Percentiles rank a stretch among this genome's conserved stretches.
phyloP scores from a whole-genome alignment of 2,113 vertebrate genomes.

The Megaptera novaeangliae region DNA sequence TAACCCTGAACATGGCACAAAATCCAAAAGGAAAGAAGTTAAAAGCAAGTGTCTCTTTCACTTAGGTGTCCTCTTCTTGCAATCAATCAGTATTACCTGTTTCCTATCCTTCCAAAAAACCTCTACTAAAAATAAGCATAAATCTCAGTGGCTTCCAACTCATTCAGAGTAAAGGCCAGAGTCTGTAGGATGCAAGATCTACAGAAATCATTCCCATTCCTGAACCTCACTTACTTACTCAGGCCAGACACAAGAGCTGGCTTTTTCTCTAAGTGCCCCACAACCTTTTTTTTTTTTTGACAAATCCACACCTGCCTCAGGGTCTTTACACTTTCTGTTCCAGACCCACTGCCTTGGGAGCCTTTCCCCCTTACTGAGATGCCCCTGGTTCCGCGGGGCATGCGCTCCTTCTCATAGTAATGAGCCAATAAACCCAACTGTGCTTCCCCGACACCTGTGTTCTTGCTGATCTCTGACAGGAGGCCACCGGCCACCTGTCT shows the following conservation, averaged over 20 bases:
- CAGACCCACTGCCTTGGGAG: not conserved
- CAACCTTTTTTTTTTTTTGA: not conserved
- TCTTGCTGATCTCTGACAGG: not conserved
- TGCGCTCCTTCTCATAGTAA: not conserved
- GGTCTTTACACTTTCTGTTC: not conserved
- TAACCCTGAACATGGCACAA: not conserved
- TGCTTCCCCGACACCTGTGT: not conserved
- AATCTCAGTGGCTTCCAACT: not conserved
- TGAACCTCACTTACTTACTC: not conserved
- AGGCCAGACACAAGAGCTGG: not conserved
- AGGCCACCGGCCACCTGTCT: not conserved
- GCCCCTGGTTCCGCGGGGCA: accelerated
- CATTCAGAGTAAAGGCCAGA: not conserved
- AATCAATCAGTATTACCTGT: not conserved
- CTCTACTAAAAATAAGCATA: not conserved
- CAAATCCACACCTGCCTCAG: not conserved
- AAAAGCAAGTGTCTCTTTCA: not conserved
- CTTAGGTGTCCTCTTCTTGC: not conserved
- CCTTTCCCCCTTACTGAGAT: not conserved
- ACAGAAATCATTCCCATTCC: not conserved
- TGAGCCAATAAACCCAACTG: not conserved
- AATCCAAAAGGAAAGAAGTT: not conserved
- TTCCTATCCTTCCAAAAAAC: not conserved
- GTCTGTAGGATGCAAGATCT: not conserved
- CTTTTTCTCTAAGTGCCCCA: not conserved